Conservation (phyloP, 1,140 invertebrate genomes). For the Drosophila micromelanica region DNA sequence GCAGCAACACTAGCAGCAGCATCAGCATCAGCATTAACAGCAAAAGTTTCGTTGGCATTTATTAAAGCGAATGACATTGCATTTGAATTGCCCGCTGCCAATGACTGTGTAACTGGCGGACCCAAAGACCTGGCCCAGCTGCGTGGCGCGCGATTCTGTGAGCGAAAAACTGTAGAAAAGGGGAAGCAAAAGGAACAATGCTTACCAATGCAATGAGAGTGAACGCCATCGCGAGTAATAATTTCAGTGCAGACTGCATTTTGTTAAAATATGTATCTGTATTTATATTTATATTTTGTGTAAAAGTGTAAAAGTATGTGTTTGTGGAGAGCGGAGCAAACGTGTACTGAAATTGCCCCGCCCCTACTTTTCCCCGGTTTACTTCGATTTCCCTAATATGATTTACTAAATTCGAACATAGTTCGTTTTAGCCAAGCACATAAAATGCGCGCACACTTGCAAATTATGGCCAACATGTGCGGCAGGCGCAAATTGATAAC, state of each 20-base stretch:
- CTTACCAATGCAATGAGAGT: conserved; percentile 20
- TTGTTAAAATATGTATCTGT: not conserved
- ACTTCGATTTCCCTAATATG: conserved; percentile 7
- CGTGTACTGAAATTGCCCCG: too few species aligned
- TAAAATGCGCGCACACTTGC: conserved; percentile 32
- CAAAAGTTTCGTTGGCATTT: not conserved
- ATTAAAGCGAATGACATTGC: not conserved
- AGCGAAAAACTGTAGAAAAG: not conserved
- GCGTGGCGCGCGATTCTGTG: not conserved
- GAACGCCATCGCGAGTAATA: not conserved
- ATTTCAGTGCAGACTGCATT: conserved; percentile 8
- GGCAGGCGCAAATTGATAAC: conserved; percentile 45
- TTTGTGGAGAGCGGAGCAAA: not conserved
- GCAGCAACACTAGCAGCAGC: not conserved
- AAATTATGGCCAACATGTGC: conserved; percentile 44
- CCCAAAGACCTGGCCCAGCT: not conserved
- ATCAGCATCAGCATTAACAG: too few species aligned
- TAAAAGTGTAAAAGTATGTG: too few species aligned
- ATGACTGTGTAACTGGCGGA: not conserved
- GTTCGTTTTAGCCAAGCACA: conserved; percentile 18
- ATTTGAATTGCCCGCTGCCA: not conserved
- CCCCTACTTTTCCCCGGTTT: not conserved
- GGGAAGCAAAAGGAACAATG: not conserved
- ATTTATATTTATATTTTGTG: not conserved
- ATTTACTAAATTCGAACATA: conserved; percentile 13